Conservation (phyloP, 2,888 invertebrate genomes). For the Phorcus lineatus region DNA sequence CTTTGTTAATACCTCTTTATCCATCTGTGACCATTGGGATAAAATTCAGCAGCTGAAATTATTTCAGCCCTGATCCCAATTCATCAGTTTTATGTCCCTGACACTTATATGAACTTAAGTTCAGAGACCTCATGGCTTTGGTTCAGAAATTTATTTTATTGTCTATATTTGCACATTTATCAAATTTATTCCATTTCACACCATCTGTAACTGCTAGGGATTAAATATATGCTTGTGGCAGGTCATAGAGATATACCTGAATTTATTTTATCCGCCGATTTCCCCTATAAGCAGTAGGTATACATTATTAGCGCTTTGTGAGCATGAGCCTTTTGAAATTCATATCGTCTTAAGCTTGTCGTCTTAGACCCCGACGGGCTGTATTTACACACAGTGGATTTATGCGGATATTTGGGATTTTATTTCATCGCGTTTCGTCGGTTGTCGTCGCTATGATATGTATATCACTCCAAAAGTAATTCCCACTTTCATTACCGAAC, state of each 20-base stretch:
- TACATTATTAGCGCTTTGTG: not conserved
- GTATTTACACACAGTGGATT: not conserved
- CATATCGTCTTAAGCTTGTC: not conserved
- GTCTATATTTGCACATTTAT: constrained; percentile 8
- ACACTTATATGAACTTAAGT: too few relatives aligned
- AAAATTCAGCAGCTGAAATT: too few relatives aligned
- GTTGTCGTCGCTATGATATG: not conserved
- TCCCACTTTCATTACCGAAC: not conserved
- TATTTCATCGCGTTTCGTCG: not conserved
- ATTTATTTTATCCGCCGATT: not conserved
- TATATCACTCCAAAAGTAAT: not conserved
- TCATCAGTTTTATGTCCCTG: too few relatives aligned
- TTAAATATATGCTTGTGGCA: not conserved
- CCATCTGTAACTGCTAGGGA: not conserved
- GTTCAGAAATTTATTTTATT: not conserved
- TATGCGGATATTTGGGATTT: constrained; percentile 2
- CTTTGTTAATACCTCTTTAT: not conserved
- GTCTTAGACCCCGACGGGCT: not conserved
- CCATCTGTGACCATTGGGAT: too few relatives aligned
- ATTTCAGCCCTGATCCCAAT: too few relatives aligned
- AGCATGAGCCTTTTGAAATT: not conserved
- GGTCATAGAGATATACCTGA: not conserved
- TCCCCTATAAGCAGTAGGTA: not conserved
- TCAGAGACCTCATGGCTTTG: too few relatives aligned
- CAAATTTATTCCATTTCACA: not conserved